Evolutionary conservation across 2,888 invertebrate species (phyloP).

Genomic region (Cerastis leucographa): DNA sequence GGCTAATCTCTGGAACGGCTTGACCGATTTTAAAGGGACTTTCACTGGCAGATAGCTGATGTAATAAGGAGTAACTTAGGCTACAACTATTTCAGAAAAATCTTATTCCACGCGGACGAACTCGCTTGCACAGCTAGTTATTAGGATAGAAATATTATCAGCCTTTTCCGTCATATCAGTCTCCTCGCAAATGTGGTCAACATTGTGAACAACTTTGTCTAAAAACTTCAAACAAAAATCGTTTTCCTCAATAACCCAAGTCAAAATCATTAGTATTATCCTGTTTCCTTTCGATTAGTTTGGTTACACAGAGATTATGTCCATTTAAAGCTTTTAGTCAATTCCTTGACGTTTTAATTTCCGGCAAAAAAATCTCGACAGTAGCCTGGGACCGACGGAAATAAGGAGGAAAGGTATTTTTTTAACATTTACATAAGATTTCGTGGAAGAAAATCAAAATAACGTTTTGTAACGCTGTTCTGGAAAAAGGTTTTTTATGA

Average conservation of each 20-base stretch:
- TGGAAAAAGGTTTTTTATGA: conserved; percentile 21
- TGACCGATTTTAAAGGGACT: no score
- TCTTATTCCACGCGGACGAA: no score
- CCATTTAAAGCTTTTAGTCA: conserved; percentile 73
- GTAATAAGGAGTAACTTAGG: no score
- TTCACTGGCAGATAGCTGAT: no score
- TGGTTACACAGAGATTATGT: conserved; percentile 64
- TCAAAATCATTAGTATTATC: conserved; percentile 36
- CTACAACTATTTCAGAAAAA: no score
- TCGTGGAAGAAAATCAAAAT: conserved; percentile 46
- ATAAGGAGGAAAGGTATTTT: conserved; percentile 67
- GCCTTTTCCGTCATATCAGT: neutral
- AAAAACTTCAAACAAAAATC: neutral
- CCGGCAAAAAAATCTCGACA: conserved; percentile 69
- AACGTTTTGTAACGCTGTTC: conserved; percentile 26
- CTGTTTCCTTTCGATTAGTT: conserved; percentile 46
- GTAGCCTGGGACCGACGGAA: conserved; percentile 60
- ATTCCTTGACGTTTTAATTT: conserved; percentile 80
- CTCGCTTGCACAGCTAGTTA: no score
- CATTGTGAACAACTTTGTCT: neutral
- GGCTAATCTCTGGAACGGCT: no score
- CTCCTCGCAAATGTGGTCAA: neutral
- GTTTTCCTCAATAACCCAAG: neutral
- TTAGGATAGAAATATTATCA: no score
- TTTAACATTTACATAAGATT: conserved; percentile 65